Evolutionary conservation across 2,797 vertebrate genomes (phyloP).

Genomic region (Lacerta viridis): DNA sequence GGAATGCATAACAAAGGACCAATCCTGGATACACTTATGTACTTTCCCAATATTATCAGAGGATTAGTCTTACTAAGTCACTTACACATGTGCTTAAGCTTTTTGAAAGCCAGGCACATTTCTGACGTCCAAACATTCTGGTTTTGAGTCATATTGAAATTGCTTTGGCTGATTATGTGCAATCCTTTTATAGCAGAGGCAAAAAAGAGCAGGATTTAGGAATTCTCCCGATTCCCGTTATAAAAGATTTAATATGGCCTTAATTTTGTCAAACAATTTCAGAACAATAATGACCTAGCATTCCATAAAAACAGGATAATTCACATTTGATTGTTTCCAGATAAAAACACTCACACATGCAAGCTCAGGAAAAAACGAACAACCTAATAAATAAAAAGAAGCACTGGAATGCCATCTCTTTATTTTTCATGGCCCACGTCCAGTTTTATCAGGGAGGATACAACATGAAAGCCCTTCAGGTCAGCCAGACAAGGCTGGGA

Average conservation of each 20-base stretch:
- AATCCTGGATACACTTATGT: conserved; percentile 28
- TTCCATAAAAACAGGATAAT: conserved; percentile 68
- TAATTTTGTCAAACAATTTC: conserved; percentile 60
- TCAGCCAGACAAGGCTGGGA: conserved; percentile 42
- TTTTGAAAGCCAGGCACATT: conserved; percentile 20
- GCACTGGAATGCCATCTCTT: conserved; percentile 60
- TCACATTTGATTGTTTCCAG: conserved; percentile 75
- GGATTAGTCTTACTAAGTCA: conserved; percentile 29
- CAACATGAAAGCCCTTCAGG: conserved; percentile 37
- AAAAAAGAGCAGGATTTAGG: conserved; percentile 16
- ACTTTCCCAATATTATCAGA: conserved; percentile 13
- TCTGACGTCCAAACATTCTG: conserved; percentile 39
- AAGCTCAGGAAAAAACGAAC: conserved; percentile 63
- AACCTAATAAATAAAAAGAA: conserved; percentile 71
- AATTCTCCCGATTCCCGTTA: conserved; percentile 41
- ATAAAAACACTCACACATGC: conserved; percentile 68
- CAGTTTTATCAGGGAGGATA: conserved; percentile 61
- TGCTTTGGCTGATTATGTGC: conserved; percentile 50
- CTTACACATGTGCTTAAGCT: conserved; percentile 4
- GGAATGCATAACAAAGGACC: conserved; percentile 14
- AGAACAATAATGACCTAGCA: conserved; percentile 67
- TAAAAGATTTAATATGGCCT: conserved; percentile 55
- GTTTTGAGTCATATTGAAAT: conserved; percentile 24
- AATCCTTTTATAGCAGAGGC: conserved; percentile 45
- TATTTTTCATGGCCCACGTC: conserved; percentile 66